Base-by-base conservation (phyloP, 2,888 invertebrate species). In the Noctua fimbriata region DNA sequence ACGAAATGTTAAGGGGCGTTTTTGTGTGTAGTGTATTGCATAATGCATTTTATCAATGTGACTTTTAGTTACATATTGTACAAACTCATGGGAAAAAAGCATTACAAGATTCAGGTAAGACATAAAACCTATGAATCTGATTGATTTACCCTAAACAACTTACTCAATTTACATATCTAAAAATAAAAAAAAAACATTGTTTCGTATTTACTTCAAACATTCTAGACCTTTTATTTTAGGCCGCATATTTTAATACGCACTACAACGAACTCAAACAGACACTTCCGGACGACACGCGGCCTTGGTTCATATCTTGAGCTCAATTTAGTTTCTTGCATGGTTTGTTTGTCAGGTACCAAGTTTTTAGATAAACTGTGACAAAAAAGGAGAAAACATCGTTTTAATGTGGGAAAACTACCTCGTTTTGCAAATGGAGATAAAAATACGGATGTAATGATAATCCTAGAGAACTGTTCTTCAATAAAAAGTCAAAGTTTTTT, bases 231-330 rank as follows among this genome's bases (percentile, higher is more conserved):
- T 81, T 44, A 1, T 1, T 14, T 18, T 72, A 14, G 49, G 24
- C 1, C 65, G 18, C n/a, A 70, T 65, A 63, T 63, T 75, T 49
- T 12, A 12, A 32, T 10, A 49, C 28, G 12, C n/a, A 58, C 82
- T 70, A 32, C 81, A 60, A 28, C 86, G 55, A 73, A 32, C 52
- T n/a, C 12, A 79, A 70, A 67, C 65, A 79, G 72, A 79, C 49
- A 77, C 73, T 89, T 88, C 88, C 88, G 82, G 86, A 79, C 28
- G 52, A 36, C 74, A 21, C 69, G 44, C 73, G 87, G 58, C 90
- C 90, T 91, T 91, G 89, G 83, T 60, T 80, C 78, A 83, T 80
- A 82, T 79, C 83, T 82, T 86, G 73, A 76, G 55, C 78, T 44
- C 44, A 77, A 81, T 81, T 80, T 75, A 74, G 87, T 78, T 65